Percentiles rank a stretch among this genome's conserved stretches.
Conservation (phyloP, 2,113 vertebrate genomes). For the Ictalurus punctatus region DNA sequence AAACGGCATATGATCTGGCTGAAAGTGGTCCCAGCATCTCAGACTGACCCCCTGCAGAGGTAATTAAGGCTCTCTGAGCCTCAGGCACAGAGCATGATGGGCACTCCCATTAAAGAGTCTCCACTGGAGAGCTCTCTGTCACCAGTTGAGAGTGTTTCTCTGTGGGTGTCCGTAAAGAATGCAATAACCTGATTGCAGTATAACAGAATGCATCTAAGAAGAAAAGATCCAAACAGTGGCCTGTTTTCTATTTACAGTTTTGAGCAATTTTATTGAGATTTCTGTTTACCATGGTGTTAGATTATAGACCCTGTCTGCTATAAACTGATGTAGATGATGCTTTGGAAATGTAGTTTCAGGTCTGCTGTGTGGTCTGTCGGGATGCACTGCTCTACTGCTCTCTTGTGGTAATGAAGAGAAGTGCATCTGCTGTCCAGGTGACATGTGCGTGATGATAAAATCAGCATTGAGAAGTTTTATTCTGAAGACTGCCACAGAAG, state of each 20-base stretch:
- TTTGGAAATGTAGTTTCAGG: not conserved
- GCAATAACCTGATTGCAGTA: not conserved
- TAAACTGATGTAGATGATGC: not conserved
- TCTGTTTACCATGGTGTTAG: not conserved
- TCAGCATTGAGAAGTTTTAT: not conserved
- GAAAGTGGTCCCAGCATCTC: not conserved
- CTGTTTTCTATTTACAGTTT: too few species aligned
- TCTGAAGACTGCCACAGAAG: not conserved
- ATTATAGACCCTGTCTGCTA: not conserved
- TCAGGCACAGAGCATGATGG: not conserved
- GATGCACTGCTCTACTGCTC: slow-evolving; percentile 33
- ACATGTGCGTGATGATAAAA: not conserved
- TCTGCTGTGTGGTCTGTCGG: not conserved
- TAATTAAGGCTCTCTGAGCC: slow-evolving; percentile 2
- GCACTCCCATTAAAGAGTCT: not conserved
- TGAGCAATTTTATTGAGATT: not conserved
- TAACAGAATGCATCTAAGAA: not conserved
- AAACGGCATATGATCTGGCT: not conserved
- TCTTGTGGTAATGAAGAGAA: slow-evolving; percentile 36
- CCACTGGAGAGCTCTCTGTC: slow-evolving; percentile 42
- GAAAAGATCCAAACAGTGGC: not conserved
- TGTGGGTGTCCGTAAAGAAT: not conserved
- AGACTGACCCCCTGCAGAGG: slow-evolving; percentile 11
- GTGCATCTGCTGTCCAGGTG: not conserved
- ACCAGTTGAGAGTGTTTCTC: slow-evolving; percentile 15